phyloP scores from a whole-genome alignment of 2,888 invertebrate species.

The Lobophora halterata region DNA sequence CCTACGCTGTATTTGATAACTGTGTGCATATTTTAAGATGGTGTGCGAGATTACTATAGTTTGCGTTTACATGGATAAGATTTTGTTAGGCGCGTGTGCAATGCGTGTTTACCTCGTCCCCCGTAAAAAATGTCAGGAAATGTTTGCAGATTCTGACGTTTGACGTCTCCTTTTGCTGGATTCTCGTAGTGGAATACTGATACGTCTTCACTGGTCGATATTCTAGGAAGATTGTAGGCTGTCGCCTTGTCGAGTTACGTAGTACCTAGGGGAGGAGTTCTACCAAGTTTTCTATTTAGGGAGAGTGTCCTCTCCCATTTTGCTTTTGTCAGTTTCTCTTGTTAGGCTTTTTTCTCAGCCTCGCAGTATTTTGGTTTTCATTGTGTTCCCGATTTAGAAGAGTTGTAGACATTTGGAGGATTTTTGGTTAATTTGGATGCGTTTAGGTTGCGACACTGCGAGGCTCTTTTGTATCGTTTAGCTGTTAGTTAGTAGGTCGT shows the following conservation, averaged over 20 bases:
- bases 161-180: too few relatives aligned
- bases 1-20: too few relatives aligned
- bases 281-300: conserved; percentile 43
- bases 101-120: too few relatives aligned
- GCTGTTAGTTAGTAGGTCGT: conserved; percentile 65
- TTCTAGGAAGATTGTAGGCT: conserved; percentile 12
- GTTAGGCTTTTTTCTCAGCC: conserved; percentile 41
- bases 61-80: too few relatives aligned
- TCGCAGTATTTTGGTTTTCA: conserved; percentile 55
- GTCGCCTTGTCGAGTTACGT: conserved; percentile 29
- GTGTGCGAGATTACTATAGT: too few relatives aligned
- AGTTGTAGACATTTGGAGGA: conserved; percentile 48
- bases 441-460: conserved; percentile 53
- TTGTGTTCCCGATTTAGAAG: conserved; percentile 32
- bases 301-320: conserved; percentile 49
- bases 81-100: too few relatives aligned
- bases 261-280: conserved; percentile 35
- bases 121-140: too few relatives aligned
- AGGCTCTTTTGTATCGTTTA: conserved; percentile 47
- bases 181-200: too few relatives aligned
- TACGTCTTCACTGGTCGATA: too few relatives aligned
- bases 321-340: conserved; percentile 42
- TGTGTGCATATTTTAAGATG: too few relatives aligned
- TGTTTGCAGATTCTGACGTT: too few relatives aligned
- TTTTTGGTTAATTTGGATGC: conserved; percentile 59